Evolutionary conservation across 2,797 vertebrate genomes (phyloP), one percentile per base, ranked within the genome.

Genomic region (Myripristis murdjan): DNA sequence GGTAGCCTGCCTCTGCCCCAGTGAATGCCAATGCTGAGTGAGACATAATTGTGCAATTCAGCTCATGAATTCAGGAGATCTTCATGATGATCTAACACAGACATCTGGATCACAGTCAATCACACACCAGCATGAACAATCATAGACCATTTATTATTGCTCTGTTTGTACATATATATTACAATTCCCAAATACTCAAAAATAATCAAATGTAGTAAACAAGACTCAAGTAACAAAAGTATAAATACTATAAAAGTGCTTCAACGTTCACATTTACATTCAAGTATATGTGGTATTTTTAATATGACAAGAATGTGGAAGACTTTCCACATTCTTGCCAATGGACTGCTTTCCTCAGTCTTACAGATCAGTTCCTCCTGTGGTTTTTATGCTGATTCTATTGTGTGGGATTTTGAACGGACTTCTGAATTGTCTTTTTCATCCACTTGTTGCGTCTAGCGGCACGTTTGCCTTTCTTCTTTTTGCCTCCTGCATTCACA

Each of bases 381-480:
- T 39, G 41, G 47, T 54, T 72, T 37, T 26, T 15, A 51, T 31
- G 6, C 23, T 18, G 7, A 63, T 2, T 23, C 37, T 16, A 35
- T 52, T 9, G 18, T 2, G 14, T 4, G 2, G 12, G 35, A 16
- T 48, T 39, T 79, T 56, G 87, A 77, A 87, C 0, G 0, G 85
- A 88, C 33, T 85, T 84, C 31, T 85, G 44, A 64, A 87, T 10
- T 0, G 86, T 48, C 2, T 76, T 89, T 55, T 79, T 37, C 0
- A 88, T 84, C 26, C 76, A 90, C 0, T 18, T 70, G 0, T 82
- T 75, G 11, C 84, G 80, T 26, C 12, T 91, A 6, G 76, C 68
- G 0, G 70, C 14, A 1, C 81, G 77, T 55, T 81, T 84, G 0
- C 31, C 61, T 39, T 67, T 89, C 28, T 81, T 89, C 2, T 31